These are phyloP conservation scores for Drosophila subobscura DNA, from an alignment of 1,140 invertebrate genomes.

Conservation along the genomic window DNA sequence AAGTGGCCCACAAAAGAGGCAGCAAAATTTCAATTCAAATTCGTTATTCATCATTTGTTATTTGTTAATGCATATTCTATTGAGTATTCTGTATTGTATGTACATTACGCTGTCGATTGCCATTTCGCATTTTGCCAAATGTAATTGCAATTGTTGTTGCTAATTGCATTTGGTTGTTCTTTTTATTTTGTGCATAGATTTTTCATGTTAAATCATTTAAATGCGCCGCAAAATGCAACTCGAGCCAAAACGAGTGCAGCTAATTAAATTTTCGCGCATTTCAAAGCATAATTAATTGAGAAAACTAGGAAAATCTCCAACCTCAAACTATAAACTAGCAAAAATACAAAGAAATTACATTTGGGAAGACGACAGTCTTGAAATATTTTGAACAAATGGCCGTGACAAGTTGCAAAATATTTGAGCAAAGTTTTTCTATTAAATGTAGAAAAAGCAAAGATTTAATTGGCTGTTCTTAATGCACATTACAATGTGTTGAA, in stretches of 20 bases:
- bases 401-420: background rate
- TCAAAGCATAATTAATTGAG: slow-evolving; percentile 49
- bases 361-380: no score
- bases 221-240: slow-evolving; percentile 48
- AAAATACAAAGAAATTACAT: no score
- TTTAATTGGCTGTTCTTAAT: no score
- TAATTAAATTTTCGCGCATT: slow-evolving; percentile 59
- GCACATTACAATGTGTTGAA: no score
- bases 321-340: no score
- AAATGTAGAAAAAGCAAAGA: no score
- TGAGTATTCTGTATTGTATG: slow-evolving; percentile 32
- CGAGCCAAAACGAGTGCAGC: slow-evolving; percentile 46
- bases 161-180: slow-evolving; percentile 66
- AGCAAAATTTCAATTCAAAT: slow-evolving; percentile 37
- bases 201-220: slow-evolving; percentile 59
- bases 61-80: background rate
- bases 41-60: slow-evolving; percentile 48
- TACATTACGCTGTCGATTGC: slow-evolving; percentile 48
- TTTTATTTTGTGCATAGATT: slow-evolving; percentile 16
- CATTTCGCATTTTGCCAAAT: slow-evolving; percentile 59
- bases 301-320: background rate
- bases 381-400: no score
- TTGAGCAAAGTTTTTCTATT: no score
- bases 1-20: slow-evolving; percentile 27
- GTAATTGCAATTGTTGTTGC: slow-evolving; percentile 30